These are phyloP conservation scores for Cinclus cinclus DNA, from an alignment of 2,113 vertebrate species.

Conservation along the genomic window DNA sequence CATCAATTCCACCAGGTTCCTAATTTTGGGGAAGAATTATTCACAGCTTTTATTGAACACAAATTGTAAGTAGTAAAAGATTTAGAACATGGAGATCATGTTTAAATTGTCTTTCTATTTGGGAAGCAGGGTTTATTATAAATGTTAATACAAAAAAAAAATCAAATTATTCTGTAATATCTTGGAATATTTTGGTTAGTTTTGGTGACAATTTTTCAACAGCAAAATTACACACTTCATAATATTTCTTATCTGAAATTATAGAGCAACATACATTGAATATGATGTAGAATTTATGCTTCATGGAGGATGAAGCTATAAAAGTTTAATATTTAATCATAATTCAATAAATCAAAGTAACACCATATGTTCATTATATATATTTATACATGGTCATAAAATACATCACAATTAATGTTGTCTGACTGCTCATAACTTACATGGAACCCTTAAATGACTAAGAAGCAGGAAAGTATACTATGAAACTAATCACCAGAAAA, in stretches of 20 bases:
- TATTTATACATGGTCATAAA: background rate
- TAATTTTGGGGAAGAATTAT: background rate
- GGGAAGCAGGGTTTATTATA: background rate
- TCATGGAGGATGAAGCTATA: background rate
- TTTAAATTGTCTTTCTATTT: background rate
- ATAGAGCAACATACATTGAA: background rate
- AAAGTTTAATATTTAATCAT: slow-evolving; percentile 1
- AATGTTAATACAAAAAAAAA: background rate
- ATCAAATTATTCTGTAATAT: background rate
- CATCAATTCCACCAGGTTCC: background rate
- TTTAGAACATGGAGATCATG: background rate
- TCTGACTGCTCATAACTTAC: background rate
- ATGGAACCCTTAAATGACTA: background rate
- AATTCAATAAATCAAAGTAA: slow-evolving; percentile 13
- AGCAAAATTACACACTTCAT: slow-evolving; percentile 5
- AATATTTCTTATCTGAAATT: slow-evolving; percentile 43
- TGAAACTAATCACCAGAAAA: background rate
- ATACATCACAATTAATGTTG: background rate
- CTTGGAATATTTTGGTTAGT: background rate
- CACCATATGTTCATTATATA: background rate
- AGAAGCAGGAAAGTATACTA: background rate
- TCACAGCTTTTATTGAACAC: background rate
- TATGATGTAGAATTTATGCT: background rate
- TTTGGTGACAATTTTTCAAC: background rate
- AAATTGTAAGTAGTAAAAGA: background rate